Percentiles rank a stretch among this genome's conserved stretches.
Conservation (phyloP, 2,113 vertebrate species). For the Atractosteus spatula region DNA sequence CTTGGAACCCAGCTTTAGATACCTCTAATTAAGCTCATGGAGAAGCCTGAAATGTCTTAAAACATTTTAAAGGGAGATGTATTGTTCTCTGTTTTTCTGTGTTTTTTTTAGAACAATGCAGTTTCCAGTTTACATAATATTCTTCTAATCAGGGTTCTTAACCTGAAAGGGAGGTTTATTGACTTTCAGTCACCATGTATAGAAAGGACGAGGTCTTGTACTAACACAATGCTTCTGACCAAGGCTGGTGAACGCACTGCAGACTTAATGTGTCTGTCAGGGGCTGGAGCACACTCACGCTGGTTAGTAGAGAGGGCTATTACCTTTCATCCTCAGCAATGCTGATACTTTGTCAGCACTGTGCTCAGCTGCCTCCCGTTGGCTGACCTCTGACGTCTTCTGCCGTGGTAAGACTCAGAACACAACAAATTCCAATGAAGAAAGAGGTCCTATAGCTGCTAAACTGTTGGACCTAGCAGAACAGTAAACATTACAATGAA, state of each 20-base stretch:
- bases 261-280: constrained; percentile 10
- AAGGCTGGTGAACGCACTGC: neutral
- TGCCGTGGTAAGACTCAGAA: constrained; percentile 8
- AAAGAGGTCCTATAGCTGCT: neutral
- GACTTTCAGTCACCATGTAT: constrained; percentile 8
- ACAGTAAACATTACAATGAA: neutral
- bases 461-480: neutral
- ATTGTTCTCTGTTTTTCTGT: too few species aligned
- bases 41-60: constrained; percentile 18
- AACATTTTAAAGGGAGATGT: neutral
- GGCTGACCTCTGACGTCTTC: constrained; percentile 17
- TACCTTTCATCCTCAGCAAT: neutral
- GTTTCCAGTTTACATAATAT: constrained; percentile 10
- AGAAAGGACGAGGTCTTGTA: neutral
- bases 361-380: neutral
- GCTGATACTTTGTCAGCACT: neutral
- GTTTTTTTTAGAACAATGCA: neutral
- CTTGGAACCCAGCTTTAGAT: constrained; percentile 7
- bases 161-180: constrained; percentile 18
- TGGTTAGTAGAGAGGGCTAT: neutral
- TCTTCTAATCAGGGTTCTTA: constrained; percentile 5
- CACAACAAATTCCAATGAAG: neutral
- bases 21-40: constrained; percentile 18
- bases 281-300: neutral
- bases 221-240: constrained; percentile 7